Base-by-base conservation (phyloP, 2,888 invertebrate genomes). In the Limnephilus lunatus region DNA sequence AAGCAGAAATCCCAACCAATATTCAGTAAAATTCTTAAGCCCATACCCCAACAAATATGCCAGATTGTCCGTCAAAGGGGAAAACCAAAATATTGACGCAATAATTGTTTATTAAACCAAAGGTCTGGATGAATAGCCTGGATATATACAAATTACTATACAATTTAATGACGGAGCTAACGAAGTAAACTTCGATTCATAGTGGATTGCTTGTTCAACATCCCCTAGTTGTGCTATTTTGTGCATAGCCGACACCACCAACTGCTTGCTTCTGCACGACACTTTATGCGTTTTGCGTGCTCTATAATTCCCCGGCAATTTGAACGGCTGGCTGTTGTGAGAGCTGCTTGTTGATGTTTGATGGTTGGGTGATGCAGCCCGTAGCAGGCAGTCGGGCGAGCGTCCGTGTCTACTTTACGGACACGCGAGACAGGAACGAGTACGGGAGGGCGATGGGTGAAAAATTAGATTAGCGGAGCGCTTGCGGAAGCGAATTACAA, bases 181-280 rank as follows among this genome's bases (percentile, higher is more conserved):
- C 15, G 31, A 82, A 85, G 81, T 81, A 31, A 81, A 81, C 19
- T 31, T 81, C 14, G 31, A 81, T 81, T 14, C 30, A 11, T 25
- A 44, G 85, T 85, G 44, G 32, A n/a, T 35, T 85, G 39, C 44
- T 85, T 39, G 85, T n/a, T 85, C 32, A 85, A 85, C 85, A 85
- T 85, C 31, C 31, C 31, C 32, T 30, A 11, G 32, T 30, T 31
- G 19, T 19, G 31, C 31, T 1, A 19, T 83, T 31, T 44, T n/a
- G n/a, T 39, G 39, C n/a, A n/a, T 12, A 25, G 85, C 85, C 85
- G 35, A 44, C n/a, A 85, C 85, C 44, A n/a, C 35, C 35, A 35
- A 44, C 25, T 15, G 44, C 85, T 25, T 12, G 32, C 19, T 85
- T 39, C 85, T 25, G 32, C 32, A 35, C 39, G 32, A 19, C 35